These are phyloP conservation scores for Rhagonycha lutea DNA, from an alignment of 2,888 invertebrate genomes.

Conservation along the genomic window DNA sequence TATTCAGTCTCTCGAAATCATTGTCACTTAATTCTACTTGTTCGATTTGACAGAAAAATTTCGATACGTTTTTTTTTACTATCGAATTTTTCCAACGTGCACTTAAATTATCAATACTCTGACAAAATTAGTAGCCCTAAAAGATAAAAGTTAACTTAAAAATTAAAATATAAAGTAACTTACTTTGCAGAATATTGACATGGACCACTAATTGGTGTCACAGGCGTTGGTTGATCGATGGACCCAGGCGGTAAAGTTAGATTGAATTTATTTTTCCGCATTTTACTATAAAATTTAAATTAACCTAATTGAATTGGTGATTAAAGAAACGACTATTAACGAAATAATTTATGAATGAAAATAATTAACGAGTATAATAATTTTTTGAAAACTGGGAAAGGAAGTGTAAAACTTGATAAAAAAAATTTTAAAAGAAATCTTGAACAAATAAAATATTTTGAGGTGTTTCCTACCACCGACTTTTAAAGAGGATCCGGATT, in stretches of 20 bases:
- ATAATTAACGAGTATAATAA: not conserved
- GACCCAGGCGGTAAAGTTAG: conserved; percentile 88
- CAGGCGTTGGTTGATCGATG: conserved; percentile 72
- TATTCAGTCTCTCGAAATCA: conserved; percentile 95
- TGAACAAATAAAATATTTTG: not conserved
- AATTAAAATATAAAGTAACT: conserved; percentile 43
- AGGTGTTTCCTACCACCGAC: not conserved
- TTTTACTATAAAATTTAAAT: conserved; percentile 52
- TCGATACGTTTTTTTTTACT: conserved; percentile 90
- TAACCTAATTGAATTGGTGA: not conserved
- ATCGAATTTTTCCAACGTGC: conserved; percentile 90
- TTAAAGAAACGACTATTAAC: not conserved
- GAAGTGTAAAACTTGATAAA: not conserved
- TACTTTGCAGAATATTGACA: conserved; percentile 65
- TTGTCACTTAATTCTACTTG: conserved; percentile 91
- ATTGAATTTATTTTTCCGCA: conserved; percentile 92
- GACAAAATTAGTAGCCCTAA: conserved; percentile 63
- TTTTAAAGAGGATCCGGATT: not conserved
- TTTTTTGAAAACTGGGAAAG: not conserved
- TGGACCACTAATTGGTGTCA: conserved; percentile 64
- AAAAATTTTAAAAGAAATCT: not conserved
- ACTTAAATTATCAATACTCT: conserved; percentile 86
- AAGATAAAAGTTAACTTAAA: conserved; percentile 7
- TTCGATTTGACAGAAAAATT: conserved; percentile 95
- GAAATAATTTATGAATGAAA: not conserved